Evolutionary conservation across 2,888 invertebrate species (phyloP).

Genomic region (Plebejus anna): DNA sequence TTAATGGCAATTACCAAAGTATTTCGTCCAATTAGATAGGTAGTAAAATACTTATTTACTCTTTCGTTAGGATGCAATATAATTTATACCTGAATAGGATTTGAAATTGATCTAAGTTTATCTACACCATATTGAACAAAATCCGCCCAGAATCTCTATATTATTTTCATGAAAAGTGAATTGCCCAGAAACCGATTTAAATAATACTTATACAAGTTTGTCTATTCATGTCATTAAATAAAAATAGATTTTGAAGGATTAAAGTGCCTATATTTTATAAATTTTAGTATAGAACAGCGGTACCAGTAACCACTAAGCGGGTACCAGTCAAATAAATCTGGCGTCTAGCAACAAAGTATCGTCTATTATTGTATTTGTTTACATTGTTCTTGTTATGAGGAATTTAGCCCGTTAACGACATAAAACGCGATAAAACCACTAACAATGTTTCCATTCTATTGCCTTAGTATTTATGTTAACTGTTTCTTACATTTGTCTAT

Average conservation of each 20-base stretch:
- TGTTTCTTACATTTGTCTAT: constrained; percentile 5
- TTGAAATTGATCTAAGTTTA: no score
- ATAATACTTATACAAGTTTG: no score
- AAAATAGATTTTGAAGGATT: no score
- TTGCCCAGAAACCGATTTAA: no score
- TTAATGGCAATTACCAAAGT: neutral
- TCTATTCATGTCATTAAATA: no score
- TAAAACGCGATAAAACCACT: constrained; percentile 23
- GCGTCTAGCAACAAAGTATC: constrained; percentile 10
- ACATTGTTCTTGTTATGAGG: constrained; percentile 24
- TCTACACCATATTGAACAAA: no score
- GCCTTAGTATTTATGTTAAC: constrained; percentile 5
- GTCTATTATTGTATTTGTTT: constrained; percentile 28
- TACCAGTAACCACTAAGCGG: neutral
- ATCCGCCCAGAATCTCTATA: no score
- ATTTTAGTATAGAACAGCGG: neutral
- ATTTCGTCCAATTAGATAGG: neutral
- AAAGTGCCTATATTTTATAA: neutral
- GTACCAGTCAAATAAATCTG: neutral
- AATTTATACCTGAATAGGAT: no score
- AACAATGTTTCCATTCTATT: constrained; percentile 19
- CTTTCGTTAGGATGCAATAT: no score
- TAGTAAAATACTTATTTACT: no score
- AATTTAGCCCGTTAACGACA: constrained; percentile 26
- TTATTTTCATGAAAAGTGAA: no score